These are phyloP conservation scores for Agonum fuliginosum DNA, from an alignment of 2,888 invertebrate species.

Conservation along the genomic window DNA sequence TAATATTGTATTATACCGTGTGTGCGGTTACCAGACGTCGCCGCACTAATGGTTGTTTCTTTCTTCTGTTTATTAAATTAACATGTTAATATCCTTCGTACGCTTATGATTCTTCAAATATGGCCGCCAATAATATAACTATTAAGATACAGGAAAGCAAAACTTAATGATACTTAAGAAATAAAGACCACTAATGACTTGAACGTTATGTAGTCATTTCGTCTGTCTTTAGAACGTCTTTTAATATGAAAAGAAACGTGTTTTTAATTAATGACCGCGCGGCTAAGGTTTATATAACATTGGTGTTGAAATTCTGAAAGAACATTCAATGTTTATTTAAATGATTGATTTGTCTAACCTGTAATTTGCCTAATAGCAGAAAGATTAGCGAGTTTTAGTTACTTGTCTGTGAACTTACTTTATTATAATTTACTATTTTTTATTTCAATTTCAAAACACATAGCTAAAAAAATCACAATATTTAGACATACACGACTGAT, in stretches of 20 bases:
- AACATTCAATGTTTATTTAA: constrained; percentile 26
- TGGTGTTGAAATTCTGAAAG: constrained; percentile 13
- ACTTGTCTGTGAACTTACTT: too few relatives aligned
- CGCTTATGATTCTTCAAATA: not conserved
- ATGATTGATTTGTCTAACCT: constrained; percentile 32
- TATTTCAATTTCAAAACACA: too few relatives aligned
- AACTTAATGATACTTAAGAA: constrained; percentile 42
- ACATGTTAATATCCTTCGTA: not conserved
- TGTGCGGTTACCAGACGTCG: too few relatives aligned
- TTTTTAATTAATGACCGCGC: constrained; percentile 25
- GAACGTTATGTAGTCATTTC: constrained; percentile 4
- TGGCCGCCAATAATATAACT: constrained; percentile 28
- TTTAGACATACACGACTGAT: too few relatives aligned
- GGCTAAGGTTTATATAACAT: not conserved
- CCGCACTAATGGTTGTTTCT: too few relatives aligned
- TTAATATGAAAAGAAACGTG: constrained; percentile 34
- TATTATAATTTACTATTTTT: too few relatives aligned
- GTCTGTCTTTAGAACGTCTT: constrained; percentile 5
- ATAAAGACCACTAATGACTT: constrained; percentile 41
- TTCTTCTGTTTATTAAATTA: too few relatives aligned
- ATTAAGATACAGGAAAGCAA: constrained; percentile 41
- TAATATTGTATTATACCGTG: too few relatives aligned
- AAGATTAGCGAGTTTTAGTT: too few relatives aligned
- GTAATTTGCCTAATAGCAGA: constrained; percentile 33
- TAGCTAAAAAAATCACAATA: too few relatives aligned